Conservation (phyloP, 2,113 vertebrate species). For the Rhabdomys dilectus region DNA sequence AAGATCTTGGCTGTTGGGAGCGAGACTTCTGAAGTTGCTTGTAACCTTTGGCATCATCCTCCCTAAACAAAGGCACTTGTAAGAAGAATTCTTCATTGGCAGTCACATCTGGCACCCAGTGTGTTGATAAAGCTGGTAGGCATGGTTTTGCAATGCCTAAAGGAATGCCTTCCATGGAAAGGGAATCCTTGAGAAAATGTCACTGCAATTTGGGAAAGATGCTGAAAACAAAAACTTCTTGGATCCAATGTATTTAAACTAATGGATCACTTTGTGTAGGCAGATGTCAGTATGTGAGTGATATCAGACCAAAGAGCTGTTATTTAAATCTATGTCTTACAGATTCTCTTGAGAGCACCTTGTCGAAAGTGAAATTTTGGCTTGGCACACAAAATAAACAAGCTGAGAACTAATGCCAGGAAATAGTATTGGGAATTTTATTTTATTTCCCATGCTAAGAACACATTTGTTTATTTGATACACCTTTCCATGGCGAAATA, state of each 20-base stretch:
- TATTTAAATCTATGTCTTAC: background rate
- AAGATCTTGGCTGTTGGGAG: background rate
- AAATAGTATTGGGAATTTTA: background rate
- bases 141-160: constrained; percentile 56
- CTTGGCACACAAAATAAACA: constrained; percentile 39
- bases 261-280: constrained; percentile 16
- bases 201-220: constrained; percentile 30
- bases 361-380: constrained; percentile 27
- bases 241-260: background rate
- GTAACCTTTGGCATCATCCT: background rate
- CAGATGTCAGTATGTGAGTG: background rate
- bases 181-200: constrained; percentile 42
- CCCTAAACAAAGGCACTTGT: background rate
- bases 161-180: constrained; percentile 32
- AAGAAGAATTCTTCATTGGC: background rate
- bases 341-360: background rate
- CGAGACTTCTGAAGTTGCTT: background rate
- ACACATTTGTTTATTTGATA: constrained; percentile 15
- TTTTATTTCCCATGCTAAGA: background rate
- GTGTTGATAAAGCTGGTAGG: constrained; percentile 51
- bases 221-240: too few relatives aligned
- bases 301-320: background rate
- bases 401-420: background rate
- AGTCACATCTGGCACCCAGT: background rate
- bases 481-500: background rate